These are phyloP conservation scores for Protaetia brevitarsis DNA, from an alignment of 1,140 invertebrate species.

Conservation along the genomic window DNA sequence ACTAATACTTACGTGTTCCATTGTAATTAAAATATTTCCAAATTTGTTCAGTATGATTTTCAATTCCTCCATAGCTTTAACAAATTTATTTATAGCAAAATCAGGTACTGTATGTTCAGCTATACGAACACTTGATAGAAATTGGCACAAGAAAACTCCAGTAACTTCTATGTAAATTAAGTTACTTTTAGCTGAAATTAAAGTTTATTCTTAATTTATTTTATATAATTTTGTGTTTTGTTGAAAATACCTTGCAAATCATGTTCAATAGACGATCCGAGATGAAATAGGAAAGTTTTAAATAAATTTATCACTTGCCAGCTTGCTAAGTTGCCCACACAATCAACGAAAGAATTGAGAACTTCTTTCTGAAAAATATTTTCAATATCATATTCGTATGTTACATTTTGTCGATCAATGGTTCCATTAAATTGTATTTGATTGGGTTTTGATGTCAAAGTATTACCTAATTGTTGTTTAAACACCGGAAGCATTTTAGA, in stretches of 20 bases:
- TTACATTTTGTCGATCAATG: neutral
- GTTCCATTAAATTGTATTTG: neutral
- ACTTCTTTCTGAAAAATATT: slow-evolving; percentile 33
- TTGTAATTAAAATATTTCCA: slow-evolving; percentile 36
- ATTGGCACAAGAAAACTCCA: slow-evolving; percentile 29
- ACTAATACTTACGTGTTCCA: slow-evolving; percentile 43
- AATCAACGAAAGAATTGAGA: slow-evolving; percentile 35
- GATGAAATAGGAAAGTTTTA: slow-evolving; percentile 41
- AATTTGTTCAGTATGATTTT: slow-evolving; percentile 36
- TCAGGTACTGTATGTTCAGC: slow-evolving; percentile 39
- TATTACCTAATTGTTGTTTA: slow-evolving; percentile 23
- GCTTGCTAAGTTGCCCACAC: slow-evolving; percentile 36
- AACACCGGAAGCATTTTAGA: slow-evolving; percentile 41
- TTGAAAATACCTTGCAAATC: neutral
- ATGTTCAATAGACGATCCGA: slow-evolving; percentile 33
- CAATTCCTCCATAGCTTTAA: slow-evolving; percentile 36
- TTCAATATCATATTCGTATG: neutral
- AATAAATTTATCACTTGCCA: slow-evolving; percentile 45
- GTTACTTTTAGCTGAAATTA: neutral
- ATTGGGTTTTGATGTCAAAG: too few species aligned
- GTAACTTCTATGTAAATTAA: slow-evolving; percentile 36
- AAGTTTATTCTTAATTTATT: neutral
- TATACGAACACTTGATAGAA: slow-evolving; percentile 37
- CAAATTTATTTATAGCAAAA: slow-evolving; percentile 39
- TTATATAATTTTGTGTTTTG: neutral